phyloP scores from a whole-genome alignment of 2,888 invertebrate genomes.

The Mythimna lalbum region DNA sequence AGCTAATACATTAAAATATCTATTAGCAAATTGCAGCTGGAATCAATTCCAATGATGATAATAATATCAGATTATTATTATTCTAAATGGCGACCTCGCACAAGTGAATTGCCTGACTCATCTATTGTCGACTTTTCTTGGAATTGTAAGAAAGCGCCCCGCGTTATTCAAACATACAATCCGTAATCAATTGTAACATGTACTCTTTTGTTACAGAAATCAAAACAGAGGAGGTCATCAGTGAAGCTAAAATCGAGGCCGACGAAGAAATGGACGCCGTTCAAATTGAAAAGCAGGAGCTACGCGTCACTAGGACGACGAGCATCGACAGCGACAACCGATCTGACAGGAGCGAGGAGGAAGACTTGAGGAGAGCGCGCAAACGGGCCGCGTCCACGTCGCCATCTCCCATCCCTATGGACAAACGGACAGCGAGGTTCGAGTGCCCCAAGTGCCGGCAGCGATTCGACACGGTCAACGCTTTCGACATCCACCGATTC shows the following conservation, averaged over 20 bases:
- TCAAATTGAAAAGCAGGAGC: constrained; percentile 78
- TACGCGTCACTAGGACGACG: constrained; percentile 80
- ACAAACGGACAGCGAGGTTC: constrained; percentile 85
- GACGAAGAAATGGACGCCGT: constrained; percentile 79
- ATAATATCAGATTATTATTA: constrained; percentile 82
- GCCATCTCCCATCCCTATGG: constrained; percentile 80
- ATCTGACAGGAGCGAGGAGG: constrained; percentile 90
- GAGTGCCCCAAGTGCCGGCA: constrained; percentile 94
- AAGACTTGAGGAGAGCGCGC: constrained; percentile 79
- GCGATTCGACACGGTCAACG: constrained; percentile 93
- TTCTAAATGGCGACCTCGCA: constrained; percentile 76
- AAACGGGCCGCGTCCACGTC: constrained; percentile 85
- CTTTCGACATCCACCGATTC: constrained; percentile 93
- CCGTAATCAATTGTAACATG: constrained; percentile 82
- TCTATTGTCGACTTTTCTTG: constrained; percentile 88
- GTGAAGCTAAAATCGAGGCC: constrained; percentile 85
- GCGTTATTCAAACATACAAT: constrained; percentile 85
- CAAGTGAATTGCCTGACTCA: constrained; percentile 86
- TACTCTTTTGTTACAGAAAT: constrained; percentile 89
- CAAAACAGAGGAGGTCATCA: constrained; percentile 88
- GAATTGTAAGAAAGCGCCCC: constrained; percentile 87
- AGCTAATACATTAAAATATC: constrained; percentile 66
- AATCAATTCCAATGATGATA: constrained; percentile 75
- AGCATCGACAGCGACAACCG: constrained; percentile 91
- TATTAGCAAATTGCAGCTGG: constrained; percentile 82